Conservation (phyloP, 1,140 invertebrate species). For the Sarcophaga peregrina region DNA sequence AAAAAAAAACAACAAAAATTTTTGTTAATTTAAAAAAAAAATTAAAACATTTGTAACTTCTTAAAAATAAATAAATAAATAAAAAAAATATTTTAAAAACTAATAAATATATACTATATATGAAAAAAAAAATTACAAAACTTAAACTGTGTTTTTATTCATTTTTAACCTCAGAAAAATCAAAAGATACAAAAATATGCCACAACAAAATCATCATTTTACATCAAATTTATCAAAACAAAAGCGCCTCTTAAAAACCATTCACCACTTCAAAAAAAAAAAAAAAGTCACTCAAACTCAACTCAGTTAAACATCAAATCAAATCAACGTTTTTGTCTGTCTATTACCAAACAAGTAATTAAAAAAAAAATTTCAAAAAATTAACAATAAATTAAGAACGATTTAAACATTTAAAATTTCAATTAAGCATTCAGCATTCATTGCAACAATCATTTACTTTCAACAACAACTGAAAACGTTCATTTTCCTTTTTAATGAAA, state of each 20-base stretch:
- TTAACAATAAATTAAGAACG: neutral
- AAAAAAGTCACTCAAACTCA: constrained; percentile 27
- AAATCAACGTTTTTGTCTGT: neutral
- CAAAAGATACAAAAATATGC: neutral
- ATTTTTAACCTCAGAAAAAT: neutral
- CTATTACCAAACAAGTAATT: neutral
- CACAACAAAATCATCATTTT: neutral
- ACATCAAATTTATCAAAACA: constrained; percentile 12
- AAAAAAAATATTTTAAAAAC: constrained; percentile 25
- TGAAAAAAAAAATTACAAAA: neutral
- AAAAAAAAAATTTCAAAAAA: neutral
- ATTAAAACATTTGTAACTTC: constrained; percentile 25
- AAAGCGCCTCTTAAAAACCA: neutral
- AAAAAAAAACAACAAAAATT: neutral
- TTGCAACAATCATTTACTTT: neutral
- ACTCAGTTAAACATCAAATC: constrained; percentile 19
- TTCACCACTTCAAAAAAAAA: constrained; percentile 22
- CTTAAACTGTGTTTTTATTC: constrained; percentile 16
- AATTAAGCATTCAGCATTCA: neutral
- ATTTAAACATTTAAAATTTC: neutral
- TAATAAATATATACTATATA: constrained; percentile 29
- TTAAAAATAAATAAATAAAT: constrained; percentile 30
- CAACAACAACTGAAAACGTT: constrained; percentile 32
- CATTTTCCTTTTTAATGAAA: constrained; percentile 14
- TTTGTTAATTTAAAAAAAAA: constrained; percentile 28